Base-by-base conservation (phyloP, 2,888 invertebrate genomes). In the Amphiduros pacificus region DNA sequence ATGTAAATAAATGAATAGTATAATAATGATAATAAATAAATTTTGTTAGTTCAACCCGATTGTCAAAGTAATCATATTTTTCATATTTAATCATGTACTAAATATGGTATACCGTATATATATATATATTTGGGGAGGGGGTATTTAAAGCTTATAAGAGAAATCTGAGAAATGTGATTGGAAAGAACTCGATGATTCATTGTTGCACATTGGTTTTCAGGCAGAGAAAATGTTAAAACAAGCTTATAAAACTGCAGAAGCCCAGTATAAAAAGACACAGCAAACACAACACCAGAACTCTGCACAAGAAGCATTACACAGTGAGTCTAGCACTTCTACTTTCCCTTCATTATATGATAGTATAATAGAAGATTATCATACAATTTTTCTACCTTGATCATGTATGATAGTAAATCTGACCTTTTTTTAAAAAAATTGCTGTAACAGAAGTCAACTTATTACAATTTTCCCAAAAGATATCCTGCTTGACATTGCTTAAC, bases 161-260 rank as follows among this genome's bases (percentile, higher is more conserved):
- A n/a, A n/a, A n/a, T n/a, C n/a, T n/a, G n/a, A n/a, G n/a, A n/a
- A n/a, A n/a, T n/a, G n/a, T n/a, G n/a, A n/a, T n/a, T n/a, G n/a
- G n/a, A n/a, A n/a, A n/a, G n/a, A n/a, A n/a, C n/a, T n/a, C n/a
- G n/a, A n/a, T n/a, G n/a, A n/a, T n/a, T n/a, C n/a, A n/a, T n/a
- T n/a, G n/a, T n/a, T n/a, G n/a, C n/a, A n/a, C n/a, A n/a, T n/a
- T n/a, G n/a, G 40, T 58, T 72, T 69, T 3, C 66, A 83, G 82
- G 90, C 89, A 2, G 93, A 94, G 77, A 91, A 90, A 77, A 88
- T 91, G 68, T 85, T 93, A 29, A 91, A 90, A 77, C 90, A 90
- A 73, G 93, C 93, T 0, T 84, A 92, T 9, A 92, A 91, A 83
- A 89, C 90, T 40, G 93, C 93, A 1, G 94, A 94, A 82, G 85